A percentile compares a stretch with the other conserved stretches of the same genome.
phyloP scores from a whole-genome alignment of 1,140 invertebrate species.

The Drosophila pseudoananassae region DNA sequence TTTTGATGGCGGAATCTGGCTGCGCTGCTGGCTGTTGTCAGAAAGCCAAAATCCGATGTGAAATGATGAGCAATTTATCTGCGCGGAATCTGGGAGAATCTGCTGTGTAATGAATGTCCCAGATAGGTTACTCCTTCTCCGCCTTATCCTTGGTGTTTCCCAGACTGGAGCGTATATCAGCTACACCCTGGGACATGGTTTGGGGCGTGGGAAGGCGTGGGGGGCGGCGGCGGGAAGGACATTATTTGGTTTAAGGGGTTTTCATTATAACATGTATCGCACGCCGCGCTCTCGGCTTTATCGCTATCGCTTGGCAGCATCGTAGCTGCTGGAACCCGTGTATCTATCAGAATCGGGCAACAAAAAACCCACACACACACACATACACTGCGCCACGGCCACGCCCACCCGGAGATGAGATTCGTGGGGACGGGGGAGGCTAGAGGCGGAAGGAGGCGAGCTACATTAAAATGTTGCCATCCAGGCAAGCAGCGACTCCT shows the following conservation, averaged over 20 bases:
- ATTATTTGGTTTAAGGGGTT: slow-evolving; percentile 81
- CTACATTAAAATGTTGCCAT: slow-evolving; percentile 77
- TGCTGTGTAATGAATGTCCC: slow-evolving; percentile 77
- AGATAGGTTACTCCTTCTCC: slow-evolving; percentile 32
- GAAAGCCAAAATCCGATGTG: slow-evolving; percentile 67
- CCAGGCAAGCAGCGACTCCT: slow-evolving; percentile 16
- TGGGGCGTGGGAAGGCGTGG: not conserved
- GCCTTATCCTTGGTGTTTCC: not conserved
- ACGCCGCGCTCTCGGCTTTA: slow-evolving; percentile 71
- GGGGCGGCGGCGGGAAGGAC: slow-evolving; percentile 23
- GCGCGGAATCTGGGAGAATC: slow-evolving; percentile 69
- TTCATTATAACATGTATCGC: slow-evolving; percentile 82
- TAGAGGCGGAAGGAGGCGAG: slow-evolving; percentile 25
- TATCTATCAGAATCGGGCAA: slow-evolving; percentile 27
- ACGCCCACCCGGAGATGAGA: slow-evolving; percentile 53
- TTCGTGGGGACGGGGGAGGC: slow-evolving; percentile 22
- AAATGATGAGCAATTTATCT: slow-evolving; percentile 82
- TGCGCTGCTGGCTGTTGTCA: slow-evolving; percentile 32
- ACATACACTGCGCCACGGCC: slow-evolving; percentile 39
- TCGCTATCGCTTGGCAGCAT: slow-evolving; percentile 67
- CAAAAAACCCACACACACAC: slow-evolving; percentile 19
- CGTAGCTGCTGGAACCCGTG: slow-evolving; percentile 52
- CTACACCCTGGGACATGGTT: slow-evolving; percentile 6
- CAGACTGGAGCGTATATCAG: slow-evolving; percentile 7
- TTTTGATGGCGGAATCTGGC: slow-evolving; percentile 26